Percentiles rank a stretch among this genome's conserved stretches.
Evolutionary conservation across 2,888 invertebrate genomes (phyloP).

Genomic region (Tryphoninae sp.): DNA sequence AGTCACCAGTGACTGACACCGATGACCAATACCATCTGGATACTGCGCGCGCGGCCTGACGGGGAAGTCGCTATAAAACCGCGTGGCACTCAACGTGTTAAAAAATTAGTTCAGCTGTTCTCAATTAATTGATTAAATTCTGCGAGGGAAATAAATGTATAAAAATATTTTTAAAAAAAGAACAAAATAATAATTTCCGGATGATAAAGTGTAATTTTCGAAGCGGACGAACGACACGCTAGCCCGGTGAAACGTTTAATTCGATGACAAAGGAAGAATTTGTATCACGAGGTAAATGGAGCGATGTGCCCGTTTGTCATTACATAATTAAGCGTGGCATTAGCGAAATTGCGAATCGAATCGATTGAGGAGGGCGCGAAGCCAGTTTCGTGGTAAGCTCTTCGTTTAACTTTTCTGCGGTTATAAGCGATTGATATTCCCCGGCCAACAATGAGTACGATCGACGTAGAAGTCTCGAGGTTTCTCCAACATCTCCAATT

Average conservation of each 20-base stretch:
- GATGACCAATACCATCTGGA: too few relatives aligned
- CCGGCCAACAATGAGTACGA: not conserved
- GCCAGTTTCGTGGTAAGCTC: not conserved
- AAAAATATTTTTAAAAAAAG: too few relatives aligned
- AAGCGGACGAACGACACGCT: too few relatives aligned
- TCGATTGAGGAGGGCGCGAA: not conserved
- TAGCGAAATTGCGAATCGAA: constrained; percentile 1
- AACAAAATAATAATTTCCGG: too few relatives aligned
- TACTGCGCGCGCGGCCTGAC: too few relatives aligned
- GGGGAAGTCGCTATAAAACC: too few relatives aligned
- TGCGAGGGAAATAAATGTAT: not conserved
- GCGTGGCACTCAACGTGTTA: too few relatives aligned
- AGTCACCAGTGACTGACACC: too few relatives aligned
- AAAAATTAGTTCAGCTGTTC: not conserved
- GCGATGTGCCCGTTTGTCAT: not conserved
- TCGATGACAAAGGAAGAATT: not conserved
- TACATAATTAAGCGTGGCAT: constrained; percentile 5
- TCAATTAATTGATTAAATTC: not conserved
- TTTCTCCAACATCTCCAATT: not conserved
- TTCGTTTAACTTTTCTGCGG: not conserved
- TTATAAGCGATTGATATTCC: not conserved
- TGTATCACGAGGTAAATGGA: not conserved
- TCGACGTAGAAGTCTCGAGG: not conserved
- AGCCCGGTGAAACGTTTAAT: not conserved
- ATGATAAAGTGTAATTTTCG: too few relatives aligned